These are phyloP conservation scores for Myzus persicae DNA, from an alignment of 1,140 invertebrate genomes.

Conservation along the genomic window DNA sequence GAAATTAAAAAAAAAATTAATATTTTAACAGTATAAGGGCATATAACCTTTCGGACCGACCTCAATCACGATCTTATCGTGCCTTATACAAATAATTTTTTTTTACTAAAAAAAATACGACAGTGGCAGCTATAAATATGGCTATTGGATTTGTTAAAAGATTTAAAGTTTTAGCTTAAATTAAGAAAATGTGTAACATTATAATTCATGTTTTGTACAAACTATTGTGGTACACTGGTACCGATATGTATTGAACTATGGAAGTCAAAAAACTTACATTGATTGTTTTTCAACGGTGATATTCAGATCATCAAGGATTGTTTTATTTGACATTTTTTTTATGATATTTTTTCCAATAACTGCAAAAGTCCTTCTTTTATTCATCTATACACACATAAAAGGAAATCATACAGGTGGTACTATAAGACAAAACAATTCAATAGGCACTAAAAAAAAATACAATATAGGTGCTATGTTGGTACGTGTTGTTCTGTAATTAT, in stretches of 20 bases:
- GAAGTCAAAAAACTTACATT: slow-evolving; percentile 2
- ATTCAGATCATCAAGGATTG: slow-evolving; percentile 35
- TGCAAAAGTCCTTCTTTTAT: slow-evolving; percentile 25
- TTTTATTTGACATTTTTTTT: neutral
- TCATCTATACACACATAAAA: neutral
- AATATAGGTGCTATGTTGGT: neutral
- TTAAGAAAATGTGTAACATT: too few relatives aligned
- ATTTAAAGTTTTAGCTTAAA: too few relatives aligned
- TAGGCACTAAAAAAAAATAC: neutral
- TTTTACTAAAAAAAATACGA: too few relatives aligned
- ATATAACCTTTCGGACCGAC: neutral
- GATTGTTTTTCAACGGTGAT: slow-evolving; percentile 33
- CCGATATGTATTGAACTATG: too few relatives aligned
- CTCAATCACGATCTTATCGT: neutral
- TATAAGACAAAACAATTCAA: neutral
- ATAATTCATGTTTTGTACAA: too few relatives aligned
- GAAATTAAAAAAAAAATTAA: neutral
- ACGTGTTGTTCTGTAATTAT: neutral
- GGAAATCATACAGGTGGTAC: neutral
- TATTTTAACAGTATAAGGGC: neutral
- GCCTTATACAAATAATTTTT: neutral
- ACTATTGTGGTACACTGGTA: too few relatives aligned
- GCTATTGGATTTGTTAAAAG: too few relatives aligned
- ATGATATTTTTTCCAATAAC: slow-evolving; percentile 28
- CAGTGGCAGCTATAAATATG: too few relatives aligned